Conservation (phyloP, 1,140 invertebrate species). For the Solenopsis fugax region DNA sequence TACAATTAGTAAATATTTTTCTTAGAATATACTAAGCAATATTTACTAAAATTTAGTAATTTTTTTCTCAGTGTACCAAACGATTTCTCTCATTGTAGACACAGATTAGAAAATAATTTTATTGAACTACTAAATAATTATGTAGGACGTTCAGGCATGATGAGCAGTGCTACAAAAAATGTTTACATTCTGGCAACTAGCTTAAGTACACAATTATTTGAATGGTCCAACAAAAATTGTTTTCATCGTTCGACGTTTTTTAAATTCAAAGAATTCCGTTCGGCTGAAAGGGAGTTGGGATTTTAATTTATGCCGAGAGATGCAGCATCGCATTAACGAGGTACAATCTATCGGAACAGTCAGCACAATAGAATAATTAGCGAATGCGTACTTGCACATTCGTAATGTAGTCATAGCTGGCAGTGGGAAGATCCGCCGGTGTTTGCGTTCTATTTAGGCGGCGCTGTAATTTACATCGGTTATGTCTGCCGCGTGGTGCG, state of each 20-base stretch:
- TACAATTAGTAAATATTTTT: no score
- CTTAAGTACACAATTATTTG: no score
- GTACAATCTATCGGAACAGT: conserved; percentile 33
- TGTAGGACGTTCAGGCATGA: no score
- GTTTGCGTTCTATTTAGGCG: conserved; percentile 57
- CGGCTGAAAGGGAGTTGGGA: background rate
- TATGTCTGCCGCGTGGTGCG: conserved; percentile 40
- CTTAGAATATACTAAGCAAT: no score
- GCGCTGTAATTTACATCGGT: conserved; percentile 55
- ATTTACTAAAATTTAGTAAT: no score
- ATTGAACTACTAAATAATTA: no score
- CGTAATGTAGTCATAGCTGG: conserved; percentile 51
- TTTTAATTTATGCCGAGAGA: conserved; percentile 18
- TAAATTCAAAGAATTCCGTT: background rate
- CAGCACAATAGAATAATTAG: conserved; percentile 54
- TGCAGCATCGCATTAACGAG: conserved; percentile 13
- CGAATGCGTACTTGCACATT: conserved; percentile 33
- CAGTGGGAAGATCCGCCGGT: conserved; percentile 42
- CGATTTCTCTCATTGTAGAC: no score
- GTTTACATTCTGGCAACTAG: no score
- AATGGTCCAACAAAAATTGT: background rate
- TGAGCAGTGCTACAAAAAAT: no score
- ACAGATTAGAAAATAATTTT: no score
- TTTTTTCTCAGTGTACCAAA: no score
- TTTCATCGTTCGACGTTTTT: background rate